phyloP scores from a whole-genome alignment of 2,888 invertebrate genomes.

The Alcis repandata region DNA sequence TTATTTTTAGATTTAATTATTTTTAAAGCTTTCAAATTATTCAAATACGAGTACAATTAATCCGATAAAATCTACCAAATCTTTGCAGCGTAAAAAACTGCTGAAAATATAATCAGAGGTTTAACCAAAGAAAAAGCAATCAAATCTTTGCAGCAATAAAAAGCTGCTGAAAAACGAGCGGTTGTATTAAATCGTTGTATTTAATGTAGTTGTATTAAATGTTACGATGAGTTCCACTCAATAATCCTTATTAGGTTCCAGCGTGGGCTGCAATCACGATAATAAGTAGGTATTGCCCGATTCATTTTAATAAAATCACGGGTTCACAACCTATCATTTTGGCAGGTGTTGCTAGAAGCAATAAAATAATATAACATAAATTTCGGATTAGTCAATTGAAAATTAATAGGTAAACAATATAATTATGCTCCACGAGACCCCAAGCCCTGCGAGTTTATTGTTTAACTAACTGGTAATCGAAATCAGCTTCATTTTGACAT shows the following conservation, averaged over 20 bases:
- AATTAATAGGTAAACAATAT: too few species aligned
- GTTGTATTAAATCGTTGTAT: slow-evolving; percentile 27
- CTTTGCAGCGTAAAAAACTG: background rate
- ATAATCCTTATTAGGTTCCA: slow-evolving; percentile 42
- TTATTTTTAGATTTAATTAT: too few species aligned
- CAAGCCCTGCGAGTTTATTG: too few species aligned
- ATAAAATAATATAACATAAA: background rate
- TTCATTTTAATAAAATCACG: slow-evolving; percentile 41
- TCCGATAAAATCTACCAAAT: too few species aligned
- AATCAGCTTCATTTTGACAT: too few species aligned
- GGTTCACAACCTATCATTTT: slow-evolving; percentile 31
- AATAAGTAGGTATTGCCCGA: slow-evolving; percentile 48
- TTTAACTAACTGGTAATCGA: too few species aligned
- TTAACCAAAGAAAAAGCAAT: background rate
- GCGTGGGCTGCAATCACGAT: slow-evolving; percentile 48
- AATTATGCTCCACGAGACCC: too few species aligned
- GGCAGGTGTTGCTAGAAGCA: slow-evolving; percentile 23
- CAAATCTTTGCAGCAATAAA: slow-evolving; percentile 23
- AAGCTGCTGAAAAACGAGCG: slow-evolving; percentile 26
- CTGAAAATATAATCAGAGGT: background rate
- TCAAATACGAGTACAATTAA: too few species aligned
- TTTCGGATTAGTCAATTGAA: too few species aligned
- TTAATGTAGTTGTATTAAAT: slow-evolving; percentile 24
- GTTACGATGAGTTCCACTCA: slow-evolving; percentile 39
- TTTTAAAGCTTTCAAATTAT: too few species aligned